Percentiles rank a stretch among this genome's conserved stretches.
Evolutionary conservation across 2,888 invertebrate species (phyloP).

Genomic region (Lochmaea capreae): DNA sequence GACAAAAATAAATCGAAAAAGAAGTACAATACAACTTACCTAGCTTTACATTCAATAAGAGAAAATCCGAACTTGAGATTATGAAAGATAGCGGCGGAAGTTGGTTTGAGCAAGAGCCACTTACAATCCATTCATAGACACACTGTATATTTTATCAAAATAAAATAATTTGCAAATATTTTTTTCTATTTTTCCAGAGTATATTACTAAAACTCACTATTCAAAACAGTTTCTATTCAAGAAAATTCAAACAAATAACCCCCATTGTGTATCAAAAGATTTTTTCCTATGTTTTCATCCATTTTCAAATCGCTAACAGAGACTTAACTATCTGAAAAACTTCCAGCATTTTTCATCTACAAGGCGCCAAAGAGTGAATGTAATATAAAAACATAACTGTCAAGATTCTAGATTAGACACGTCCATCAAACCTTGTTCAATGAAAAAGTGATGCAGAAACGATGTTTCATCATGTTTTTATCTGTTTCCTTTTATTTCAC

Average conservation of each 20-base stretch:
- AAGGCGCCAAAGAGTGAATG: constrained; percentile 36
- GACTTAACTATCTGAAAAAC: constrained; percentile 30
- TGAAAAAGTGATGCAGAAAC: constrained; percentile 36
- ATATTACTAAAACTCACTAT: neutral
- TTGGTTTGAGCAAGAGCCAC: too few species aligned
- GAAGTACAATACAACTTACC: too few species aligned
- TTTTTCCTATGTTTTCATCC: neutral
- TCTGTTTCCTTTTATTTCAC: constrained; percentile 31
- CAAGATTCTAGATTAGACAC: constrained; percentile 41
- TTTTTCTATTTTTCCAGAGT: neutral
- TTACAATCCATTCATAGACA: too few species aligned
- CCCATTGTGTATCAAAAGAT: neutral
- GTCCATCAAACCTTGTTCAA: constrained; percentile 39
- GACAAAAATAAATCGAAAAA: too few species aligned
- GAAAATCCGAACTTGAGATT: too few species aligned
- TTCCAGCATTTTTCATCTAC: constrained; percentile 37
- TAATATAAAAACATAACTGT: constrained; percentile 43
- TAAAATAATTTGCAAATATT: neutral
- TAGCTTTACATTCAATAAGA: too few species aligned
- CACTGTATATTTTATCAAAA: neutral
- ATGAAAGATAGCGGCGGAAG: too few species aligned
- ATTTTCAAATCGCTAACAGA: constrained; percentile 15
- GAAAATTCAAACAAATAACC: neutral
- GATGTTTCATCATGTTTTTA: constrained; percentile 37
- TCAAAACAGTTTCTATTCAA: neutral